Base-by-base conservation (phyloP, 92 coral and sea anemone species). In the Epizoanthus fatuus region DNA sequence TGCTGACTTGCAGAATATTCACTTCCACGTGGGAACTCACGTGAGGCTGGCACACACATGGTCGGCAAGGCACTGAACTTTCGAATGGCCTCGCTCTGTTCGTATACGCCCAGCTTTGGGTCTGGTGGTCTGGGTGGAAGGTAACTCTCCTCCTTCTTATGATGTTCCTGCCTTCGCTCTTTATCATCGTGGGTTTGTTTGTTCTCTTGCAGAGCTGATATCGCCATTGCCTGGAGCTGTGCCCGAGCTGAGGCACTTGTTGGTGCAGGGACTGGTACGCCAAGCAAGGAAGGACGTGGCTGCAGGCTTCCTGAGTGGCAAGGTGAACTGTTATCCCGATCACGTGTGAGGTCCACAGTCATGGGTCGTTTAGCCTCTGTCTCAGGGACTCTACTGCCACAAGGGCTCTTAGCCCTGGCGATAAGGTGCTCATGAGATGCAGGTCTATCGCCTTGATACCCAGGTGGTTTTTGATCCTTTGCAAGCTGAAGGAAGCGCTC, bases 31-130 rank as follows among this genome's bases (percentile, higher is more conserved):
- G 94, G 88, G 64, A 75, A 88, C 83, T 91, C 97, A 19, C 92
- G 86, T 1, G 97, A 47, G 5, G 90, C 95, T 62, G 95, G 72
- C 17, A 92, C 90, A 39, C 94, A 86, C 10, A 93, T 87, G 56
- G 68, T 85, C 0, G 90, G 87, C 17, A 83, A 62, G 39, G 95
- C 76, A 22, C 74, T 95, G 68, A 93, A 97, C 74, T 91, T 97
- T 54, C 98, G 84, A 9, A 91, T 92, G 7, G 99, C 99, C 83
- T 97, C 99, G 37, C 74, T 91, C 86, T 86, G 95, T 84, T 97
- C 99, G 44, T 93, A 91, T 5, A 45, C 87, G 10, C 83, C 82
- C 3, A 97, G 90, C 84, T 97, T 94, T 51, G 97, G 91, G 68
- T 97, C 99, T 47, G 99, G 99, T 37, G 81, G 86, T 74, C 95